Percentiles rank a stretch among this genome's conserved stretches.
Conservation (phyloP, 1,140 invertebrate species). For the Copidosoma floridanum region DNA sequence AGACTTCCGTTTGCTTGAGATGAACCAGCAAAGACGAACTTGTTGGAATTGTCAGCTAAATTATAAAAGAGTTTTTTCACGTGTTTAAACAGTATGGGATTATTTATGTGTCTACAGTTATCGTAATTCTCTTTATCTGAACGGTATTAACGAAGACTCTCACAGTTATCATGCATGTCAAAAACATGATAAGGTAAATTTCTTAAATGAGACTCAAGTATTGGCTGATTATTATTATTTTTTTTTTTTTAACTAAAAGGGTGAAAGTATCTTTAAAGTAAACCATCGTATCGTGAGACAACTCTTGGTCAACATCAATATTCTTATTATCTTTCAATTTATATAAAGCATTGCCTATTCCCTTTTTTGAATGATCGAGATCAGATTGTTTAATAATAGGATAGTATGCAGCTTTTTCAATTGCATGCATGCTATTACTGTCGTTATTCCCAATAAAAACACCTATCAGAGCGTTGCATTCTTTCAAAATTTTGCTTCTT, state of each 20-base stretch:
- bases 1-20: slow-evolving; percentile 13
- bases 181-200: background rate
- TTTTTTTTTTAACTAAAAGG: background rate
- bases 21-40: too few species aligned
- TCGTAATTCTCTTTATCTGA: slow-evolving; percentile 10
- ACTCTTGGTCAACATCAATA: background rate
- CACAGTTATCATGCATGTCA: slow-evolving; percentile 16
- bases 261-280: background rate
- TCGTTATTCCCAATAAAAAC: slow-evolving; percentile 4
- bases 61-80: slow-evolving; percentile 3
- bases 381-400: slow-evolving; percentile 8
- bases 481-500: slow-evolving; percentile 9
- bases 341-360: slow-evolving; percentile 3
- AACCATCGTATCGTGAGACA: background rate
- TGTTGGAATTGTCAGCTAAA: slow-evolving; percentile 5
- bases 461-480: background rate
- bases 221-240: background rate
- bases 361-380: slow-evolving; percentile 10
- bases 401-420: background rate
- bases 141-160: slow-evolving; percentile 6
- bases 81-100: background rate
- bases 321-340: slow-evolving; percentile 6
- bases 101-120: background rate
- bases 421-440: background rate
- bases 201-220: background rate